These are phyloP conservation scores for Dicentrarchus labrax DNA, from an alignment of 2,113 vertebrate genomes.

Conservation along the genomic window DNA sequence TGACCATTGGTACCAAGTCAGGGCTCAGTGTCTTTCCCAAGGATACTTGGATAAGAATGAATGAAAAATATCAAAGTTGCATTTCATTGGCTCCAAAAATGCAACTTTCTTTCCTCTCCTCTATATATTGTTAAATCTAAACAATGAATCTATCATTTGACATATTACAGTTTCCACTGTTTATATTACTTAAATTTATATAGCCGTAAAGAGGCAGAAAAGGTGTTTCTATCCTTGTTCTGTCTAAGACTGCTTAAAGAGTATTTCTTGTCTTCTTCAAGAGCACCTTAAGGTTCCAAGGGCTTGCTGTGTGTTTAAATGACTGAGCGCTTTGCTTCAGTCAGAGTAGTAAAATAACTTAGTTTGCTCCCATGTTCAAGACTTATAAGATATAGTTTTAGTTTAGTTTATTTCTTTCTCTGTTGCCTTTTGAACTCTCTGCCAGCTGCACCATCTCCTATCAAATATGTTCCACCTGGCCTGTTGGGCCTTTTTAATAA, in stretches of 20 bases:
- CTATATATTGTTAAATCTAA: neutral
- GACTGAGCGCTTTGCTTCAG: neutral
- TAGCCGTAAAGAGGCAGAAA: neutral
- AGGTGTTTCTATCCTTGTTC: neutral
- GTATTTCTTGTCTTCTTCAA: conserved; percentile 1
- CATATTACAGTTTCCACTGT: neutral
- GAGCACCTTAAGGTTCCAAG: neutral
- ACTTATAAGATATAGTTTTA: no score
- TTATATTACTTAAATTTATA: neutral
- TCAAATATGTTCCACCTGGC: neutral
- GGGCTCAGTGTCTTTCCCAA: no score
- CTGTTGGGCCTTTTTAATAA: neutral
- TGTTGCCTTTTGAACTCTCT: neutral
- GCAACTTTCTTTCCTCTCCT: neutral
- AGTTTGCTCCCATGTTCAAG: neutral
- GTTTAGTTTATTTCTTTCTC: neutral
- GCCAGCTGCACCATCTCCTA: neutral
- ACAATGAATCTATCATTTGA: neutral
- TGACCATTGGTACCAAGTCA: no score
- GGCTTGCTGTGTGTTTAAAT: conserved; percentile 11
- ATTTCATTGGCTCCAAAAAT: neutral
- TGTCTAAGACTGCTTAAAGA: neutral
- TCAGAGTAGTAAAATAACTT: neutral
- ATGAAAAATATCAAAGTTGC: neutral
- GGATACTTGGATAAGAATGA: no score